Evolutionary conservation across 2,113 vertebrate species (phyloP).

Genomic region (Stegastes partitus): DNA sequence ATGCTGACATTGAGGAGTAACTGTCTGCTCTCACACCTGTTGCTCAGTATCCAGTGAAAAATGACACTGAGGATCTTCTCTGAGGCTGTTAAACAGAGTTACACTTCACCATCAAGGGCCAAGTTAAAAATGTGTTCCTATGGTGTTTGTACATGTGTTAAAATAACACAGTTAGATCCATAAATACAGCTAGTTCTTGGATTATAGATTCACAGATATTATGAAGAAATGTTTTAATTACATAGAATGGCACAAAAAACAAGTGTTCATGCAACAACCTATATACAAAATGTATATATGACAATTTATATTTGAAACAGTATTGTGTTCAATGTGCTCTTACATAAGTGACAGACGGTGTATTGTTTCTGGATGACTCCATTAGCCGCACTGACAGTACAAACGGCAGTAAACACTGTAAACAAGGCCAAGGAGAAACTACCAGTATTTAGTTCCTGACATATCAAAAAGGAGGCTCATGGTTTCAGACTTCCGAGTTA

Average conservation of each 20-base stretch:
- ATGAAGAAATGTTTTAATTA: no score
- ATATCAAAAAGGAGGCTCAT: not conserved
- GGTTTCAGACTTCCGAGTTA: not conserved
- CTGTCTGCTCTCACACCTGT: conserved; percentile 64
- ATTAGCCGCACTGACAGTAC: no score
- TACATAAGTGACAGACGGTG: no score
- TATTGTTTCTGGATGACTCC: no score
- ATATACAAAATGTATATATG: no score
- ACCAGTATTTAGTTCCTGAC: not conserved
- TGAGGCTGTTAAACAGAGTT: not conserved
- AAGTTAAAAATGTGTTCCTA: not conserved
- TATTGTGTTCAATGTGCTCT: no score
- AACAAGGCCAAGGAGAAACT: conserved; percentile 43
- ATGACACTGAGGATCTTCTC: not conserved
- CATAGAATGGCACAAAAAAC: no score
- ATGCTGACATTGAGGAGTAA: not conserved
- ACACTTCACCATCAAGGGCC: not conserved
- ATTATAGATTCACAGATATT: no score
- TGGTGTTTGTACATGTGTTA: not conserved
- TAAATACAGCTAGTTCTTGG: no score
- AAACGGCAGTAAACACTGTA: conserved; percentile 31
- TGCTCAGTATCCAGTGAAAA: conserved; percentile 53
- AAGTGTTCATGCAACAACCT: no score
- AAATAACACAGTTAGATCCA: no score
- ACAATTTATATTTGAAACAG: no score